Evolutionary conservation across 1,140 invertebrate genomes (phyloP).

Genomic region (Kradibia gibbosae): DNA sequence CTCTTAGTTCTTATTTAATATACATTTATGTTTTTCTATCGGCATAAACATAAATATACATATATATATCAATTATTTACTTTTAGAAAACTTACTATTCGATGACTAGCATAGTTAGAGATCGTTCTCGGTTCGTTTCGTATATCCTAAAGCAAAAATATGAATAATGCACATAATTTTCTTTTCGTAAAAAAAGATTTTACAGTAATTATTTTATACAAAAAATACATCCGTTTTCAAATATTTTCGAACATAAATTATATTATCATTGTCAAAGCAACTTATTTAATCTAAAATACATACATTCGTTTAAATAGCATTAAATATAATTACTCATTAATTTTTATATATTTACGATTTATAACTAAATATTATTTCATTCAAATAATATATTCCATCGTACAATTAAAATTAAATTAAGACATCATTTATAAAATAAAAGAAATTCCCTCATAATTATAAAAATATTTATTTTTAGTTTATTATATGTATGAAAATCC

Average conservation of each 20-base stretch:
- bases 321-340: background rate
- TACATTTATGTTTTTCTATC: background rate
- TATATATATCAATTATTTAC: conserved; percentile 9
- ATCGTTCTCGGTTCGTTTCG: conserved; percentile 19
- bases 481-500: background rate
- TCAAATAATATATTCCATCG: background rate
- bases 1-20: too few species aligned
- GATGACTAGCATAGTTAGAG: conserved; percentile 52
- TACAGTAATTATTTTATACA: background rate
- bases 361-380: background rate
- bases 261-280: background rate
- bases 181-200: too few species aligned
- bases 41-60: conserved; percentile 5
- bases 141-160: background rate
- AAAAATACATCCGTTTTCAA: background rate
- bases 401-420: background rate
- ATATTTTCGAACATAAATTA: background rate
- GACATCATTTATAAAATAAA: background rate
- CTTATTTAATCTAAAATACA: background rate
- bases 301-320: background rate
- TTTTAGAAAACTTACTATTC: conserved; percentile 38
- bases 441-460: background rate
- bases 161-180: too few species aligned
- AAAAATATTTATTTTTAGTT: conserved; percentile 7
- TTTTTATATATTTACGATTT: background rate